Conservation (phyloP, 1,140 invertebrate species). For the Macrostomum lignano region DNA sequence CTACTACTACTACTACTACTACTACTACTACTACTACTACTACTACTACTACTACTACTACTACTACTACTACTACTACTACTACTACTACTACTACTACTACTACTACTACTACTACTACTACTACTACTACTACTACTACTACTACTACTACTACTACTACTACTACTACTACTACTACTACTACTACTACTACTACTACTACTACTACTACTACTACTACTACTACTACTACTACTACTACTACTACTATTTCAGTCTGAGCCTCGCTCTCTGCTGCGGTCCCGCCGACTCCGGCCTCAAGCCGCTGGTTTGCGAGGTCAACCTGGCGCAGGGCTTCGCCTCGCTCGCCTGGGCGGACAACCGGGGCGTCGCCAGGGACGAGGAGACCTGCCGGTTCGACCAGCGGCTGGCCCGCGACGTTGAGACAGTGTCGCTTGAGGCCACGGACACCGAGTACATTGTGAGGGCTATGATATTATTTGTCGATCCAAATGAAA, state of each 20-base stretch:
- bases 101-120: conserved; percentile 8
- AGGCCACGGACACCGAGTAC: no score
- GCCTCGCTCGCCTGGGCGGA: no score
- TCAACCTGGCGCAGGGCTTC: no score
- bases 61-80: conserved; percentile 8
- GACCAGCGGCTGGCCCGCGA: no score
- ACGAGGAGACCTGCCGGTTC: no score
- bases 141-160: conserved; percentile 6
- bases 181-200: conserved; percentile 8
- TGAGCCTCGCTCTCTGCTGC: conserved; percentile 4
- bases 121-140: conserved; percentile 8
- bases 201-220: conserved; percentile 8
- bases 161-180: conserved; percentile 5
- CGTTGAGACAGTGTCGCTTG: no score
- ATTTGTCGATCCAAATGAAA: no score
- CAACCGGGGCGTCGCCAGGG: no score
- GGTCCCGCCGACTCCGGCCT: no score
- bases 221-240: conserved; percentile 8
- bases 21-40: conserved; percentile 9
- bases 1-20: conserved; percentile 7
- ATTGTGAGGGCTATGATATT: no score
- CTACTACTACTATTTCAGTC: conserved; percentile 6
- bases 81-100: conserved; percentile 8
- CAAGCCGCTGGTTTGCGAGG: no score
- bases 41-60: conserved; percentile 10